phyloP scores from a whole-genome alignment of 2,888 invertebrate species.

The Anthrax anthrax region DNA sequence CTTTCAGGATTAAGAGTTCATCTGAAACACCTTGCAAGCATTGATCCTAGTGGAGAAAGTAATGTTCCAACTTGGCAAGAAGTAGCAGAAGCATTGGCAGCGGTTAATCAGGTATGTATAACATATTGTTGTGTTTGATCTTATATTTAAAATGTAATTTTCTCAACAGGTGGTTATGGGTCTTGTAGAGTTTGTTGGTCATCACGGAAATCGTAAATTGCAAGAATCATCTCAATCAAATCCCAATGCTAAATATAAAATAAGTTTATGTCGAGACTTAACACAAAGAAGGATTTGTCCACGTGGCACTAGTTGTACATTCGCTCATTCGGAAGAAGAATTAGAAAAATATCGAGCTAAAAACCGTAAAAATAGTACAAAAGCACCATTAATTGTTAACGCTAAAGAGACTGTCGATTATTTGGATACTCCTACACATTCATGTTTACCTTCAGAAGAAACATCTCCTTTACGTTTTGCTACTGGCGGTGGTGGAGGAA shows the following conservation, averaged over 20 bases:
- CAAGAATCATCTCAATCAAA: slow-evolving; percentile 44
- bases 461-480: slow-evolving; percentile 25
- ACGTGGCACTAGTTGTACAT: slow-evolving; percentile 74
- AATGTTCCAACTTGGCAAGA: slow-evolving; percentile 47
- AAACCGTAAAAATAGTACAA: slow-evolving; percentile 41
- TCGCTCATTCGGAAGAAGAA: slow-evolving; percentile 85
- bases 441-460: slow-evolving; percentile 19
- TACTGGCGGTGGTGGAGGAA: slow-evolving; percentile 14
- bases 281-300: slow-evolving; percentile 69
- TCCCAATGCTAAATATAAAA: slow-evolving; percentile 65
- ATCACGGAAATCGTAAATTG: slow-evolving; percentile 53
- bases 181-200: slow-evolving; percentile 61
- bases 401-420: slow-evolving; percentile 19
- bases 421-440: slow-evolving; percentile 14
- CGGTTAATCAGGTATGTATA: slow-evolving; percentile 38
- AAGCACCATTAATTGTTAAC: slow-evolving; percentile 19
- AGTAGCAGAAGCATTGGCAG: slow-evolving; percentile 50
- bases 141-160: too few species aligned
- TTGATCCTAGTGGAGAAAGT: slow-evolving; percentile 71
- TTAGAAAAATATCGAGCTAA: slow-evolving; percentile 63
- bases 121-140: background rate
- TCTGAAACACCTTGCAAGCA: slow-evolving; percentile 69
- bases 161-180: slow-evolving; percentile 47
- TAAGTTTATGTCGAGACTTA: slow-evolving; percentile 79
- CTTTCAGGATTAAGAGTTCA: slow-evolving; percentile 61